Evolutionary conservation across 2,797 vertebrate species (phyloP), one percentile per base, ranked within the genome.

Genomic region (Hyperoplus immaculatus): DNA sequence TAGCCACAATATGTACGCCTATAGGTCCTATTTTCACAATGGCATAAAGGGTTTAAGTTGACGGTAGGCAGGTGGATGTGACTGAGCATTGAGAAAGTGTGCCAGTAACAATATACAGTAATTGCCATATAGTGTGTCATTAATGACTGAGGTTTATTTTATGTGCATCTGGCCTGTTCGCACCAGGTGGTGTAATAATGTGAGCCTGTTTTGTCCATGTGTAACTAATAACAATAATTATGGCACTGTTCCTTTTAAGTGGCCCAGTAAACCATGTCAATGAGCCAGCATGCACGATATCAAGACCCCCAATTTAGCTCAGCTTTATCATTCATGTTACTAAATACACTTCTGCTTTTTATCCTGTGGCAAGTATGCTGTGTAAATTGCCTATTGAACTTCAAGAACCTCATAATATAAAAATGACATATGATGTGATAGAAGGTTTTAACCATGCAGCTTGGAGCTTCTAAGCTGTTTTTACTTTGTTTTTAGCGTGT

Each of bases 141-240:
- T 29, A 29, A 29, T 29, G 29, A 29, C 29, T 29, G 29, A 29
- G 29, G 29, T 29, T 29, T 29, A 29, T 29, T 18, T 63, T 42
- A 4, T 16, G 18, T 80, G 47, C 14, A 18, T 56, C 29, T 47
- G 56, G 38, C 4, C 43, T 43, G 63, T 49, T 55, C 14, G 0
- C 50, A 38, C 8, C 4, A 62, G 50, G n/a, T 56, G 57, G 56
- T 51, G 51, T 29, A 45, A 65, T 54, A 18, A 21, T 60, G 21
- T 62, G 57, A 39, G 38, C 13, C 15, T 63, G 2, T 53, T 42
- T 53, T 65, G 5, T 65, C 46, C 3, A 29, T 29, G 8, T 72
- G 67, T 65, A 61, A 65, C 62, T 66, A 65, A 58, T 61, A 59
- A 59, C 29, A 76, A 39, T 41, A 60, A 57, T 21, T 29, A 61